phyloP scores from a whole-genome alignment of 2,797 vertebrate genomes.

The Caiman crocodilus region DNA sequence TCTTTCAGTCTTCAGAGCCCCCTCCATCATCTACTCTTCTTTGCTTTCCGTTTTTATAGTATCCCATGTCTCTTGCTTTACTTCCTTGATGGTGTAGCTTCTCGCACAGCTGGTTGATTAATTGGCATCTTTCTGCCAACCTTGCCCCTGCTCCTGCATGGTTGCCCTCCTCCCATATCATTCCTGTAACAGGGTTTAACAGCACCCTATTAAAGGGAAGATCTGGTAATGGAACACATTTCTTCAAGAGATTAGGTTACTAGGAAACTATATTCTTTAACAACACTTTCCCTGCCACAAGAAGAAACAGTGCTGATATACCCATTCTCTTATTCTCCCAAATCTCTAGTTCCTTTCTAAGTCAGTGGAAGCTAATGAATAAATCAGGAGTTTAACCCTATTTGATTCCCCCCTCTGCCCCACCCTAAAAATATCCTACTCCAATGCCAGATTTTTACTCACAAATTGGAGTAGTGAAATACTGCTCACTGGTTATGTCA shows the following conservation, averaged over 20 bases:
- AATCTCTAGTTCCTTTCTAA: background rate
- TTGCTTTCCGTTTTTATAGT: too few species aligned
- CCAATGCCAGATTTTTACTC: background rate
- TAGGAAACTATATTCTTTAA: background rate
- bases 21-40: too few species aligned
- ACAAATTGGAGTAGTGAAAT: too few species aligned
- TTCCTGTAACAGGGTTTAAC: too few species aligned
- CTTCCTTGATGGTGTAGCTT: too few species aligned
- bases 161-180: too few species aligned
- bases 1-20: too few species aligned
- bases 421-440: background rate
- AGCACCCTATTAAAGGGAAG: background rate
- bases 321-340: background rate
- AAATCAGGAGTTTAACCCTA: background rate
- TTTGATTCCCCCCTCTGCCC: background rate
- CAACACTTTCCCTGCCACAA: background rate
- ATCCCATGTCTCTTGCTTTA: too few species aligned
- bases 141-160: too few species aligned
- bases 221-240: background rate
- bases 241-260: background rate
- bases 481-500: slow-evolving; percentile 1
- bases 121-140: too few species aligned
- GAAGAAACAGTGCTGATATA: background rate
- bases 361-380: slow-evolving; percentile 2
- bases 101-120: too few species aligned